phyloP scores from a whole-genome alignment of 2,113 vertebrate genomes.

The Tricholaema leucomelas region DNA sequence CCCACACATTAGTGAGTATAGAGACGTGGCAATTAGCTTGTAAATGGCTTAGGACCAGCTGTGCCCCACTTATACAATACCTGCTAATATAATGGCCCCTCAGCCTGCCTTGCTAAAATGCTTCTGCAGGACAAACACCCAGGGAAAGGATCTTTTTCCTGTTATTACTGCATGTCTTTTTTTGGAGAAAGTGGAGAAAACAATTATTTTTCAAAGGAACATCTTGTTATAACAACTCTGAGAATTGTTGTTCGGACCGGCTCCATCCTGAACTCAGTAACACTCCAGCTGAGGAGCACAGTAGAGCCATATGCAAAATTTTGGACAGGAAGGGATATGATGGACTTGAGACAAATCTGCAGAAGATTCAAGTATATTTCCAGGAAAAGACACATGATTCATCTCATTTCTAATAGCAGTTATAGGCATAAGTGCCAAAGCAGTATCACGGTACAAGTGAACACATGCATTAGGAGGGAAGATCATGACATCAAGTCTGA shows the following conservation, averaged over 20 bases:
- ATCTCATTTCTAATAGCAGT: not conserved
- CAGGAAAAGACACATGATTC: constrained; percentile 52
- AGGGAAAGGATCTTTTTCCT: not conserved
- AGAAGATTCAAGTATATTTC: constrained; percentile 24
- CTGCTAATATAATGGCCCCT: not conserved
- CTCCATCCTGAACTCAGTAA: not conserved
- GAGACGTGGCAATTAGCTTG: constrained; percentile 21
- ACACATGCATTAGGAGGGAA: constrained; percentile 17
- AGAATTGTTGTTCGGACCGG: not conserved
- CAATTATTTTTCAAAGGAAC: not conserved
- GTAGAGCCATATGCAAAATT: not conserved
- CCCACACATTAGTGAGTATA: not conserved
- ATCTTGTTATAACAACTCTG: constrained; percentile 13
- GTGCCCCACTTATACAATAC: not conserved
- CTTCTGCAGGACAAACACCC: not conserved
- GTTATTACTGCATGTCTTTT: not conserved
- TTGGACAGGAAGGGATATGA: constrained; percentile 19
- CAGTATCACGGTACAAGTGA: not conserved
- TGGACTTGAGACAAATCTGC: constrained; percentile 5
- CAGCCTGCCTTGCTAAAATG: not conserved
- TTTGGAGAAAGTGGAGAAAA: not conserved
- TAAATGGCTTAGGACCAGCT: constrained; percentile 43
- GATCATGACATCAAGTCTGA: not conserved
- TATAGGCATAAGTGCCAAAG: not conserved
- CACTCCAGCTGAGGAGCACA: not conserved